Conservation (phyloP, 2,888 invertebrate species). For the Cerceris rybyensis region DNA sequence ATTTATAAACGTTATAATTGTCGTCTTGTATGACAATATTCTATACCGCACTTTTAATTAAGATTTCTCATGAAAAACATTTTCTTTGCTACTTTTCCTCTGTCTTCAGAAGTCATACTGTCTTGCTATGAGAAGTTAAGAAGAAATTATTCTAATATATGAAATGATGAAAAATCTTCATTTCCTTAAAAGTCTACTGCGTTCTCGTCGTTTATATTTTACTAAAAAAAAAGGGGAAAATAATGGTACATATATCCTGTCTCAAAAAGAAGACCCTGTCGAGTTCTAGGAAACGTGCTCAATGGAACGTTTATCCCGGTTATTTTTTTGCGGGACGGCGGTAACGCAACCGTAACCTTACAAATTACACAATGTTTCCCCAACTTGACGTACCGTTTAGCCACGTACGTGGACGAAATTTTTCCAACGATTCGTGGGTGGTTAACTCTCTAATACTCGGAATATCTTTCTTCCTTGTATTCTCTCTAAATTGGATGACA, state of each 20-base stretch:
- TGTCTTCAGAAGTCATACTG: no score
- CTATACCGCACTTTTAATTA: no score
- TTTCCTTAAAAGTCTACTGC: no score
- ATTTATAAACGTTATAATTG: no score
- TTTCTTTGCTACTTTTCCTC: no score
- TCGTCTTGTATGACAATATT: no score
- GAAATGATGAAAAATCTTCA: no score
- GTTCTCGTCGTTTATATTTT: not conserved
- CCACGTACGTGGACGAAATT: conserved; percentile 1
- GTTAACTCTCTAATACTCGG: conserved; percentile 8
- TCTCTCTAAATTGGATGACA: not conserved
- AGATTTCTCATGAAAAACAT: no score
- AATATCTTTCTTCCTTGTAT: not conserved
- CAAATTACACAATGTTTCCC: conserved; percentile 10
- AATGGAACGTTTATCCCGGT: not conserved
- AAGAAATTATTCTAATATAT: no score
- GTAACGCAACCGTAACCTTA: conserved; percentile 2
- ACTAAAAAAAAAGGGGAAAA: not conserved
- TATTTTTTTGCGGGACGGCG: not conserved
- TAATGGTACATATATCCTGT: not conserved
- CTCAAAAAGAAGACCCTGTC: not conserved
- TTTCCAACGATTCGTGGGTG: not conserved
- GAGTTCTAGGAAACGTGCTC: not conserved
- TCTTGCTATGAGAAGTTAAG: no score
- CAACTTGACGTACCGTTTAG: conserved; percentile 1